Conservation (phyloP, 2,797 vertebrate species). For the Agapornis canus region DNA sequence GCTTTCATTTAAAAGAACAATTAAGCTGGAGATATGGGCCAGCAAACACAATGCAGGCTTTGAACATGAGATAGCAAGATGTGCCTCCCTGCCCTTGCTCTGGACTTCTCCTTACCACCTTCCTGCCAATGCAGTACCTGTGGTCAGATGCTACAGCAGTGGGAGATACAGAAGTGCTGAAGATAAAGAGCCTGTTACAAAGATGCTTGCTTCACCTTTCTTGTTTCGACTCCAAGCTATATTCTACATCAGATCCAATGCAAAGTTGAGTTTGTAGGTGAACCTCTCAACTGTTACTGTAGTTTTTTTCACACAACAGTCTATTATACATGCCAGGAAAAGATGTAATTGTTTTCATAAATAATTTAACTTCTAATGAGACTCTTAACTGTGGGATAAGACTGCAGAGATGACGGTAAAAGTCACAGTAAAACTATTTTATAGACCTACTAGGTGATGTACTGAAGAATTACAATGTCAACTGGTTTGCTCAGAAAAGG, state of each 20-base stretch:
- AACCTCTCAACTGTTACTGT: neutral
- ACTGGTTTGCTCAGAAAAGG: neutral
- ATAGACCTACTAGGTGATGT: neutral
- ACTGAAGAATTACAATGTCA: neutral
- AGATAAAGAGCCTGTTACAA: neutral
- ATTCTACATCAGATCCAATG: neutral
- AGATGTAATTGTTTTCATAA: neutral
- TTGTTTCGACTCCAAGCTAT: neutral
- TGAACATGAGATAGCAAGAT: neutral
- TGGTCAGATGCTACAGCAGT: neutral
- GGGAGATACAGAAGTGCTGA: neutral
- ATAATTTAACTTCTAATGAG: neutral
- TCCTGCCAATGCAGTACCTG: fast-evolving
- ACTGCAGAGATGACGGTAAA: neutral
- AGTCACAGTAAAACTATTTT: neutral
- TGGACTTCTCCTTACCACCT: neutral
- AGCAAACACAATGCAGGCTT: neutral
- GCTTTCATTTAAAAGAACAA: neutral
- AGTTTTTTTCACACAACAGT: neutral
- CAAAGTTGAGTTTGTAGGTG: neutral
- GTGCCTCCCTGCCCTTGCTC: neutral
- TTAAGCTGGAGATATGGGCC: neutral
- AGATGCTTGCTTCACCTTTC: neutral
- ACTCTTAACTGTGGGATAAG: neutral
- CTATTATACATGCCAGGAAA: neutral